Evolutionary conservation across 1,140 invertebrate species (phyloP), one percentile per base, ranked within the genome.

Genomic region (Lysiphlebus fabarum): DNA sequence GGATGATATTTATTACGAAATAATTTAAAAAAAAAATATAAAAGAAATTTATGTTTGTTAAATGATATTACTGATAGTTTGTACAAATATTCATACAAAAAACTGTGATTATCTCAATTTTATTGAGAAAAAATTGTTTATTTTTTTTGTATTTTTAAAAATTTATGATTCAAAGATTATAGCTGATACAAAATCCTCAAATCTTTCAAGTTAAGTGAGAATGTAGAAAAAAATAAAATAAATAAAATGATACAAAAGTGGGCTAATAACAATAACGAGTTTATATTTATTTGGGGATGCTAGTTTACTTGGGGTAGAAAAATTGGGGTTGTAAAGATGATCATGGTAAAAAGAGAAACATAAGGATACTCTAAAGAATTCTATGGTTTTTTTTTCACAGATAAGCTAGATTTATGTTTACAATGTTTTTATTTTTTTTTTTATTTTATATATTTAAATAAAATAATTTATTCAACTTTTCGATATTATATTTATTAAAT

Each of bases 231-330:
- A 26, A 26, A 26, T 2, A 26, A 26, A 26, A 26, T 26, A 26
- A 26, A 26, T 26, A 26, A 26, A 26, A 26, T 26, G 17, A 26
- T 26, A 26, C 49, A 36, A 51, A 36, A 51, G 36, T 51, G 49
- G 17, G 49, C 49, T 51, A 51, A 51, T 51, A 51, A 51, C 49
- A 51, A 51, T 51, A 51, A 51, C 49, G 49, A 51, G 49, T 51
- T 37, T 51, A 51, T 51, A 38, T 34, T 1, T 38, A 51, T 8
- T n/a, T 34, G 26, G 7, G 10, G 6, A 7, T 2, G 36, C 5
- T 26, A 26, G 17, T 26, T 26, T 26, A 4, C 17, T 26, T 26
- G 17, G 17, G 17, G 17, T 4, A 26, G n/a, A 26, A 4, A 26
- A 26, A 26, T 26, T 26, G 17, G 17, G 17, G 17, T 26, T 26